phyloP scores from a whole-genome alignment of 1,140 invertebrate genomes.

The Cotesia vestalis region DNA sequence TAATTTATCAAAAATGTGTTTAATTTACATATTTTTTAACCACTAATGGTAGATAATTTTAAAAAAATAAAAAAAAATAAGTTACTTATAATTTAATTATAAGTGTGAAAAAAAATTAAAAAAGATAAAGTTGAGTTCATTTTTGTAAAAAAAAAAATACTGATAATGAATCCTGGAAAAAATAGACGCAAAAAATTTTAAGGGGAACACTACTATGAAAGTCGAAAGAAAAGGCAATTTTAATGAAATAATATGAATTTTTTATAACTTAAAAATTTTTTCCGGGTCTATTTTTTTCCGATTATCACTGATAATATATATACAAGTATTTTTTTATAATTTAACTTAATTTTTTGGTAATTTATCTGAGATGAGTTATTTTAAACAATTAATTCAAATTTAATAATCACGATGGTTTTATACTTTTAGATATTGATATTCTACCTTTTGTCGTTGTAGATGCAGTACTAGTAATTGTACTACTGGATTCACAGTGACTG shows the following conservation, averaged over 20 bases:
- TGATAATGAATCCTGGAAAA: no score
- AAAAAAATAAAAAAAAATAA: not conserved
- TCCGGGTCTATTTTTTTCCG: no score
- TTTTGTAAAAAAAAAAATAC: not conserved
- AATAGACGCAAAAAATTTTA: not conserved
- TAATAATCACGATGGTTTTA: not conserved
- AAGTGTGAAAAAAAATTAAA: slow-evolving; percentile 12
- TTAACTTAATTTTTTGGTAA: not conserved
- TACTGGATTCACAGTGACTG: not conserved
- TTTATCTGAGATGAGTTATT: not conserved
- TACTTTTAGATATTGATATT: slow-evolving; percentile 53
- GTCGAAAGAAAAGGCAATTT: no score
- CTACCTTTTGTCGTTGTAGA: slow-evolving; percentile 57
- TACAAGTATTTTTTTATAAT: not conserved
- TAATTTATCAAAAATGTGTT: slow-evolving; percentile 37
- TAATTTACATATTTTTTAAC: slow-evolving; percentile 3
- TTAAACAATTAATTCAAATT: not conserved
- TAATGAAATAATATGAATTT: no score
- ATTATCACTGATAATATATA: not conserved
- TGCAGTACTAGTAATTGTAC: slow-evolving; percentile 28
- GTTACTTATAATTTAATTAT: not conserved
- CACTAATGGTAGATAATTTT: not conserved
- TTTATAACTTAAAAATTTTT: no score
- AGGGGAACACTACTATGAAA: no score
- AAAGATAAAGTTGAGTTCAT: slow-evolving; percentile 30